A percentile compares a stretch with the other conserved stretches of the same genome.
phyloP scores from a whole-genome alignment of 2,797 vertebrate genomes.

The Pangasius sanitwongsei region DNA sequence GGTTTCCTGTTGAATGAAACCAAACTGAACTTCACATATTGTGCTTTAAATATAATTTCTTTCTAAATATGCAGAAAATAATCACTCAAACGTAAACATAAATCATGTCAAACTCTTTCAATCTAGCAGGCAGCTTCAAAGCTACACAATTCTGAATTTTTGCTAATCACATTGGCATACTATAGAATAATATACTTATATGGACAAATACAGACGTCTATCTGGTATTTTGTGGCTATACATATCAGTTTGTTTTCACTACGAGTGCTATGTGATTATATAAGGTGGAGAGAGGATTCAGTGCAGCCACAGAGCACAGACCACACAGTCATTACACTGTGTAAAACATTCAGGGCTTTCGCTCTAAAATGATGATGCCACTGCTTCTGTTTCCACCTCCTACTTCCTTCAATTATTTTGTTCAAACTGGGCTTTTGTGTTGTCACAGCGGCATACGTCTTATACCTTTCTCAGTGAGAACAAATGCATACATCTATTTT shows the following conservation, averaged over 20 bases:
- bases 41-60: not conserved
- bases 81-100: not conserved
- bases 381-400: not conserved
- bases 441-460: not conserved
- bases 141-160: not conserved
- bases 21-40: not conserved
- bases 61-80: not conserved
- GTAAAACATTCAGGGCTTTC: not conserved
- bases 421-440: slow-evolving; percentile 11
- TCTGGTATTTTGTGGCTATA: not conserved
- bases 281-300: not conserved
- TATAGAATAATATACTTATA: not conserved
- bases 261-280: not conserved
- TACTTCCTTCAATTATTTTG: not conserved
- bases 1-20: not conserved
- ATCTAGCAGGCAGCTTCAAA: not conserved
- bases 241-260: not conserved
- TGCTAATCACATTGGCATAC: not conserved
- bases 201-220: not conserved
- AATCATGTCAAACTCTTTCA: not conserved
- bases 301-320: not conserved
- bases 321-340: not conserved
- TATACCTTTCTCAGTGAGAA: not conserved
- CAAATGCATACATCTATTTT: not conserved
- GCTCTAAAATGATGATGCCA: not conserved